Base-by-base conservation (phyloP, 2,797 vertebrate genomes). In the Alfaro cultratus region DNA sequence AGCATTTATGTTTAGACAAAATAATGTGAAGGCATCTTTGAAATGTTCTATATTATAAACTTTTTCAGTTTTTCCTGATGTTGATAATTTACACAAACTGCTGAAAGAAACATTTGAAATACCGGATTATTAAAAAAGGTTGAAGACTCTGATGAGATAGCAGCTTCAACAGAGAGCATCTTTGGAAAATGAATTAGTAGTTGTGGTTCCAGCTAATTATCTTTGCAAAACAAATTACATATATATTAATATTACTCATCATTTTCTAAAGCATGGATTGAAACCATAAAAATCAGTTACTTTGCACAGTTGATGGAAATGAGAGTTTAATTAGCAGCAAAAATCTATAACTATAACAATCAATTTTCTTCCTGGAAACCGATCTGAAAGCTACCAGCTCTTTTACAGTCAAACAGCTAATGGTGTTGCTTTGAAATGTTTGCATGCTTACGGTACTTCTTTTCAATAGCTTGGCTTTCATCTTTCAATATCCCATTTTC, bases 271-370 rank as follows among this genome's bases (percentile, higher is more conserved):
- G 34, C 4, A 39, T 51, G 10, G 2, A 51, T 49, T 12, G 31
- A 51, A 73, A 36, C 47, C 31, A 49, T 36, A 36, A 11, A 39
- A 74, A 39, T 39, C 21, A 41, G n/a, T 74, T 51, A 43, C 23
- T 55, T 55, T 74, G 47, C 51, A 53, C 34, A 55, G 34, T 36
- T 41, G 36, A 55, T 55, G 26, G 26, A 53, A 41, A n/a, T 55
- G 36, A 68, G 36, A 41, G 36, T 16, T 26, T 57, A 55, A 74
- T 74, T 74, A 55, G 34, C 51, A 55, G 26, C 73, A 74, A 7
- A 55, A 26, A 74, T 55, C 49, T 55, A n/a, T 53, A 74, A 55
- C 73, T n/a, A n/a, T 53, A 74, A 53, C 47, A 23, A 74, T 74
- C 73, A n/a, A 41, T 74, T 41, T 51, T 74, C 13, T 74, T 55